A percentile compares a stretch with the other conserved stretches of the same genome.
phyloP scores from a whole-genome alignment of 2,888 invertebrate genomes.

The Idaea straminata region DNA sequence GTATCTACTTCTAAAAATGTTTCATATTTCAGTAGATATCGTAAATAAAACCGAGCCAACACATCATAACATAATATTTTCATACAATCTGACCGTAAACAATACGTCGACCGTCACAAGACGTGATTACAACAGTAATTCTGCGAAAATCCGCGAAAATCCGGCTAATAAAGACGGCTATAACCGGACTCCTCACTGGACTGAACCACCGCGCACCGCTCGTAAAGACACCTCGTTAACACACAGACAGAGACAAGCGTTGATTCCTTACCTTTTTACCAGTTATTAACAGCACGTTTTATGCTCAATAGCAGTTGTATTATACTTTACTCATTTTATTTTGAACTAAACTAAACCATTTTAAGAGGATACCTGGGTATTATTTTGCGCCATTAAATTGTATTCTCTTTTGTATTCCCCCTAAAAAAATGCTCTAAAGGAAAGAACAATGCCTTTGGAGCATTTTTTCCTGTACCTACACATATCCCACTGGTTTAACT shows the following conservation, averaged over 20 bases:
- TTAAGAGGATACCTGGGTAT: too few relatives aligned
- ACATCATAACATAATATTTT: not conserved
- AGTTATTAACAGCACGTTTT: not conserved
- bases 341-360: not conserved
- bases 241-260: not conserved
- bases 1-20: too few relatives aligned
- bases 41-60: too few relatives aligned
- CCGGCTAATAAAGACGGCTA: not conserved
- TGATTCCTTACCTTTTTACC: not conserved
- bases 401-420: too few relatives aligned
- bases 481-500: too few relatives aligned
- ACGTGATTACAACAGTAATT: not conserved
- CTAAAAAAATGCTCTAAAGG: too few relatives aligned
- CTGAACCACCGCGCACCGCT: not conserved
- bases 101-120: not conserved
- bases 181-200: not conserved
- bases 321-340: not conserved
- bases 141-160: conserved; percentile 1
- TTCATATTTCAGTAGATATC: too few relatives aligned
- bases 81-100: not conserved
- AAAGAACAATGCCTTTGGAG: too few relatives aligned
- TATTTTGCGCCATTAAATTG: too few relatives aligned
- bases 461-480: too few relatives aligned
- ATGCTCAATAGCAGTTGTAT: not conserved
- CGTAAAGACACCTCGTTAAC: not conserved